Conservation (phyloP, 2,113 vertebrate species). For the Onychostruthus taczanowskii region DNA sequence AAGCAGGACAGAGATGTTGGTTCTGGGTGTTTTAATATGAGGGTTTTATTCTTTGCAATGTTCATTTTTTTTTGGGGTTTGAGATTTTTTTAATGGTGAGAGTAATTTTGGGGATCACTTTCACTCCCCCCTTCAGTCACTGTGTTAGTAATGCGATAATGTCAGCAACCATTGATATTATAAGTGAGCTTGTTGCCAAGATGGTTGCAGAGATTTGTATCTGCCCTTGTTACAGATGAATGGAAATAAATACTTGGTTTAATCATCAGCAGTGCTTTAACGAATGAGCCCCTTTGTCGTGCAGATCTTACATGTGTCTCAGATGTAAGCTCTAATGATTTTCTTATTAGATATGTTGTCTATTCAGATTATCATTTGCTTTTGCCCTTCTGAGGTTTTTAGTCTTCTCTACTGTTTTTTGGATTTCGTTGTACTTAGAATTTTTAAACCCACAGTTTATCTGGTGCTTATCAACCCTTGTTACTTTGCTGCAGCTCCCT, state of each 20-base stretch:
- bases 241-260: neutral
- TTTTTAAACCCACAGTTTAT: neutral
- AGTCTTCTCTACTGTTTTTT: neutral
- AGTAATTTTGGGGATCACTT: neutral
- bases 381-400: neutral
- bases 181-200: neutral
- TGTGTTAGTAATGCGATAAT: neutral
- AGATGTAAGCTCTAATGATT: neutral
- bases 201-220: neutral
- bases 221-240: neutral
- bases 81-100: constrained; percentile 21
- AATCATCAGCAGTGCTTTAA: neutral
- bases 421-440: neutral
- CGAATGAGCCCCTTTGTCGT: neutral
- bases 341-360: neutral
- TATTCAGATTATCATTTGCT: neutral
- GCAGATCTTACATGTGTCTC: neutral
- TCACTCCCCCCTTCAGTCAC: neutral
- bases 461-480: neutral
- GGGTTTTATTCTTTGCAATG: neutral
- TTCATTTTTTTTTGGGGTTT: neutral
- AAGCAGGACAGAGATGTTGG: constrained; percentile 5
- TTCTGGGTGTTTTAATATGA: constrained; percentile 16
- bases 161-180: neutral
- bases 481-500: neutral